These are phyloP conservation scores for Otolemur crassicaudatus DNA, from an alignment of 2,797 vertebrate genomes.

Conservation along the genomic window DNA sequence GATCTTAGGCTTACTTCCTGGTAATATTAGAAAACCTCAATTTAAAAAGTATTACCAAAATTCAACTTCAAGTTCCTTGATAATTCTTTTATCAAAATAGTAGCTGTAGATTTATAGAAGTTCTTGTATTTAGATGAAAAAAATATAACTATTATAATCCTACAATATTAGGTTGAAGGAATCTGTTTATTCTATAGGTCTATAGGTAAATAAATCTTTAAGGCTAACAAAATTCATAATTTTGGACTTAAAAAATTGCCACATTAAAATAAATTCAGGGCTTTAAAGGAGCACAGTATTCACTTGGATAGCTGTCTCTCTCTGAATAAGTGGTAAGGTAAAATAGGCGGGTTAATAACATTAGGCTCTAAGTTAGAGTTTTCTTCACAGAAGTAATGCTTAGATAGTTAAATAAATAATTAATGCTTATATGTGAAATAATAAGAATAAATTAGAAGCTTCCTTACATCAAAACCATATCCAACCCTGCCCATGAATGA, in stretches of 20 bases:
- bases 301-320: background rate
- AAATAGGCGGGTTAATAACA: background rate
- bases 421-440: constrained; percentile 1
- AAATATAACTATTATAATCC: background rate
- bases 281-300: background rate
- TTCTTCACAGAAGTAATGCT: constrained; percentile 31
- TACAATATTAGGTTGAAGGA: background rate
- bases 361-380: background rate
- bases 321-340: background rate
- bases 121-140: background rate
- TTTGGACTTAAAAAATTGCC: background rate
- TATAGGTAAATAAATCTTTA: background rate
- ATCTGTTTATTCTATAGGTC: background rate
- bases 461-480: background rate
- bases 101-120: background rate
- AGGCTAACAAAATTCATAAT: constrained; percentile 30
- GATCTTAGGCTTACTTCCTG: background rate
- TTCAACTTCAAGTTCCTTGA: background rate
- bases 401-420: constrained; percentile 2
- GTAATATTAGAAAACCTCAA: constrained; percentile 5
- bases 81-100: constrained; percentile 24
- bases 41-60: constrained; percentile 24
- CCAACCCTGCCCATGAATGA: background rate
- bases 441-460: background rate
- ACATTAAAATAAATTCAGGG: background rate